Evolutionary conservation across 2,888 invertebrate genomes (phyloP), one percentile per base, ranked within the genome.

Genomic region (Spodoptera littoralis): DNA sequence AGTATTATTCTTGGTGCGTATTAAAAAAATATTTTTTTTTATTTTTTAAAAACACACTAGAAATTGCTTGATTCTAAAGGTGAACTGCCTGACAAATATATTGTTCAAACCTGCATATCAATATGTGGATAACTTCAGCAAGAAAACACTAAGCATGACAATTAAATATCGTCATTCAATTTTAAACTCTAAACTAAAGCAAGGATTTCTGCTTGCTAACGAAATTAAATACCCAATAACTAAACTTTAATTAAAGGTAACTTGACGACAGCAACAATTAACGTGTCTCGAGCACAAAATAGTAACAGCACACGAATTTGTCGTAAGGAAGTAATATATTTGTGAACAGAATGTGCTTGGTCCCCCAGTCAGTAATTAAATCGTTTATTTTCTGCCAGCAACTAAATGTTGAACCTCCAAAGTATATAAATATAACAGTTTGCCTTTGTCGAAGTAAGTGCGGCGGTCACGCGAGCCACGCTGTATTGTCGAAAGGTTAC

Each of bases 301-400:
- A 56, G 61, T 60, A 59, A 58, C 60, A 61, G 30, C 70, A 77
- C 81, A 83, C 79, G 77, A 74, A 68, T 70, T 72, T 65, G 54
- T 65, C 72, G 63, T 76, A 74, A 78, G 83, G 83, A 84, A 83
- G 77, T 77, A 45, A 69, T 73, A 62, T 52, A 51, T 53, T 18
- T 18, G 12, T 41, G 47, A 55, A 69, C 57, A 54, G 48, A 75
- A 66, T 66, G 43, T 61, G 66, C 52, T 65, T 56, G 60, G 49
- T 43, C 56, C 57, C 46, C 30, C n/a, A 54, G 57, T 44, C 18
- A 65, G 41, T 56, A 57, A 77, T 77, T 77, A 69, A 65, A 65
- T 22, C 36, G 50, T 44, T 13, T 45, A 56, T 62, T 69, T 64
- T 62, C 65, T 49, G 36, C 57, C 50, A 51, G 45, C 56, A 44